Evolutionary conservation across 2,888 invertebrate species (phyloP).

Genomic region (Microctonus aethiopoides): DNA sequence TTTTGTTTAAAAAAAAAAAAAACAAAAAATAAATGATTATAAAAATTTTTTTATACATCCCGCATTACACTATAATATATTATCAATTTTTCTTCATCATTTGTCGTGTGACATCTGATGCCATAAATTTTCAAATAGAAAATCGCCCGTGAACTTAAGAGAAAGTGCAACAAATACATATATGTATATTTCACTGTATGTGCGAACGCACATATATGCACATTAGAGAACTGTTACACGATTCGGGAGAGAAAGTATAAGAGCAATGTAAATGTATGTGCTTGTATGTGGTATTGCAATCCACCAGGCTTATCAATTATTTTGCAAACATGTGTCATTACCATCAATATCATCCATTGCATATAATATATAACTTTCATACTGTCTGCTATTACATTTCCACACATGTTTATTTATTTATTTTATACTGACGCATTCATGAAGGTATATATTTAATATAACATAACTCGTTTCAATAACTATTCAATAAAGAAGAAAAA

Average conservation of each 20-base stretch:
- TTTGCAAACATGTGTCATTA: neutral
- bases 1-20: constrained; percentile 54
- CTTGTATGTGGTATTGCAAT: neutral
- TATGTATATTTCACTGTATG: constrained; percentile 9
- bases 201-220: neutral
- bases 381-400: neutral
- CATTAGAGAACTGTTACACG: constrained; percentile 7
- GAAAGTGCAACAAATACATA: constrained; percentile 37
- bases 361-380: neutral
- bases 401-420: neutral
- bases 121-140: constrained; percentile 19
- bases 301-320: constrained; percentile 3
- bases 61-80: neutral
- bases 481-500: neutral
- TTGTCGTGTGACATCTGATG: neutral
- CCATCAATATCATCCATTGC: neutral
- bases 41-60: neutral
- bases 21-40: too few species aligned
- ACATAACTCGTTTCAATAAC: neutral
- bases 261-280: neutral
- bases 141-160: constrained; percentile 42
- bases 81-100: neutral
- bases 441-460: too few species aligned
- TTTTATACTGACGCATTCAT: neutral
- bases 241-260: constrained; percentile 31